Base-by-base conservation (phyloP, 2,888 invertebrate genomes). In the Caenorhabditis doughertyi region DNA sequence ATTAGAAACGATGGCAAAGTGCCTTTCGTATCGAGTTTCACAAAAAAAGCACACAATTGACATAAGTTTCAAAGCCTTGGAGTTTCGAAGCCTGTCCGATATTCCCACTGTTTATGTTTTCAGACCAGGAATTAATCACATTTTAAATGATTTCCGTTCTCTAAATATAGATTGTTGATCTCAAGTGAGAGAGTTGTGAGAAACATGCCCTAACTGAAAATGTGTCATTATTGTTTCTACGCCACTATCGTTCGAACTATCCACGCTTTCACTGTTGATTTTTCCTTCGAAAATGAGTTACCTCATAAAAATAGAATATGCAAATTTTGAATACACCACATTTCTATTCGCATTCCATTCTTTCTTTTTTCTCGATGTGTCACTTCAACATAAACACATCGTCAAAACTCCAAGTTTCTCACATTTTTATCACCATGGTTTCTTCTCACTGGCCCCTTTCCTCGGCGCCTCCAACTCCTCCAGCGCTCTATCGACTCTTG, bases 311-410 rank as follows among this genome's bases (percentile, higher is more conserved):
- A 76, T 47, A 21, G 32, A 44, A 56, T 65, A 74, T 74, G 64
- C 47, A 74, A 44, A 53, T 44, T n/a, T 18, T 47, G 44, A 47
- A 47, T 18, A 18, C 44, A 47, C 18, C 44, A 47, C 18, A 13
- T 47, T 47, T 18, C 44, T 25, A 35, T 72, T 62, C n/a, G n/a
- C n/a, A n/a, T n/a, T n/a, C 53, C 35, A 49, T 60, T 49, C 32
- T 32, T 39, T 39, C 55, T 13, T 53, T 51, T 49, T 27, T n/a
- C 32, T 25, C 39, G 56, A 77, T 77, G 68, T 62, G 77, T 77
- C 77, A 77, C 68, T 53, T 77, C 77, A 72, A 62, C 62, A 77
- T 77, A 77, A 77, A 77, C 44, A 68, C 60, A 68, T 74, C 71
- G 29, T 56, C 68, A 42, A 44, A 23, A 25, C 62, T 23, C 47